These are phyloP conservation scores for Hybos culiciformis DNA, from an alignment of 2,888 invertebrate genomes.

Conservation along the genomic window DNA sequence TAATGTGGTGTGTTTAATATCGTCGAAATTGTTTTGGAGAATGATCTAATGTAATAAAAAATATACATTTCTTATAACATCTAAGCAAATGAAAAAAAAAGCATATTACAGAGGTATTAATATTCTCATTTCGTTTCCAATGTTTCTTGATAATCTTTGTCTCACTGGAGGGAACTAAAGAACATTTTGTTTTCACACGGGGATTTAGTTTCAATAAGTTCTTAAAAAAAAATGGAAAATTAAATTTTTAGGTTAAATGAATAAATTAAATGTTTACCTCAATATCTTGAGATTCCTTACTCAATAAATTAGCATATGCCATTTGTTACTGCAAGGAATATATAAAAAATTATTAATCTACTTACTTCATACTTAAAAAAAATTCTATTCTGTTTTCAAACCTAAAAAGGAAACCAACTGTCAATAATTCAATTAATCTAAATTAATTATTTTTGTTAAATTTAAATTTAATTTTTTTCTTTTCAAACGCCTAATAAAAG, in stretches of 20 bases:
- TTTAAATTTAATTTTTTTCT: too few relatives aligned
- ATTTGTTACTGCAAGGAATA: slow-evolving; percentile 21
- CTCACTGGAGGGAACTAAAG: slow-evolving; percentile 63
- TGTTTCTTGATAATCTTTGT: slow-evolving; percentile 82
- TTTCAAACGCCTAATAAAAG: too few relatives aligned
- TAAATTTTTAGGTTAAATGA: background rate
- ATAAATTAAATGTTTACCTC: slow-evolving; percentile 45
- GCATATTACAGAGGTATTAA: slow-evolving; percentile 63
- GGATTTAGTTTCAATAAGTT: slow-evolving; percentile 80
- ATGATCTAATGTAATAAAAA: slow-evolving; percentile 47
- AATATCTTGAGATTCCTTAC: slow-evolving; percentile 66
- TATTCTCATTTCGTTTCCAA: slow-evolving; percentile 88
- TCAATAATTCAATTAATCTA: too few relatives aligned
- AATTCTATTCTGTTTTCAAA: too few relatives aligned
- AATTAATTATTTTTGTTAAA: too few relatives aligned
- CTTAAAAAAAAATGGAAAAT: slow-evolving; percentile 41
- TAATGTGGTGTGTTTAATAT: slow-evolving; percentile 93
- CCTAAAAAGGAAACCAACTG: too few relatives aligned
- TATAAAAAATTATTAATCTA: background rate
- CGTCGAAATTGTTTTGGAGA: slow-evolving; percentile 80
- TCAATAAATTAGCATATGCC: slow-evolving; percentile 40
- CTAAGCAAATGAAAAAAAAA: too few relatives aligned
- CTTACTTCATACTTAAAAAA: too few relatives aligned
- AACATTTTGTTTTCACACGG: slow-evolving; percentile 58
- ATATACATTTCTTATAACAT: background rate